These are phyloP conservation scores for Podilymbus podiceps DNA, from an alignment of 2,113 vertebrate genomes.

Conservation along the genomic window DNA sequence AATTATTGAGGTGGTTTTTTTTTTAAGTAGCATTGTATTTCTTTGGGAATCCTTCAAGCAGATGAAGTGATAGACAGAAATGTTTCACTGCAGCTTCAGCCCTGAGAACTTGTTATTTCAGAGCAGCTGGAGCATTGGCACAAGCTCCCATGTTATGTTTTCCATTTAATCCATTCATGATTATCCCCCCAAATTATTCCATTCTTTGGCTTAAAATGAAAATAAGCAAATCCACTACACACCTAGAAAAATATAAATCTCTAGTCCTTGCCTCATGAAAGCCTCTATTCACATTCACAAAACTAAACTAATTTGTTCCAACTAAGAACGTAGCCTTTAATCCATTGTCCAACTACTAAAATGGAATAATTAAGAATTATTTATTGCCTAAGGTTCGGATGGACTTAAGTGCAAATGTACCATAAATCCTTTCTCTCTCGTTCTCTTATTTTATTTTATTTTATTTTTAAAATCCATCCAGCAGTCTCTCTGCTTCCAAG, in stretches of 20 bases:
- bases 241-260: background rate
- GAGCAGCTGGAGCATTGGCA: slow-evolving; percentile 10
- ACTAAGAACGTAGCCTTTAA: background rate
- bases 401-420: background rate
- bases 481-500: background rate
- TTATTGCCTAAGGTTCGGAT: background rate
- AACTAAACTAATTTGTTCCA: background rate
- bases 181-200: background rate
- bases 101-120: background rate
- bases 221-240: background rate
- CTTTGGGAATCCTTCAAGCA: background rate
- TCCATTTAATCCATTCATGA: background rate
- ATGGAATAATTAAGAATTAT: background rate
- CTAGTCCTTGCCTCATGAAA: background rate
- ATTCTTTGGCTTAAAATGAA: background rate
- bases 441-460: no score
- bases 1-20: background rate
- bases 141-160: background rate
- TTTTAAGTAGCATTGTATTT: background rate
- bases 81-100: background rate
- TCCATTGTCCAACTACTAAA: background rate
- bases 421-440: background rate
- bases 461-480: background rate
- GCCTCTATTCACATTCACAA: background rate
- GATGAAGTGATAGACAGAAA: background rate